Conservation (phyloP, 2,888 invertebrate species). For the Zygogramma bicolorata region DNA sequence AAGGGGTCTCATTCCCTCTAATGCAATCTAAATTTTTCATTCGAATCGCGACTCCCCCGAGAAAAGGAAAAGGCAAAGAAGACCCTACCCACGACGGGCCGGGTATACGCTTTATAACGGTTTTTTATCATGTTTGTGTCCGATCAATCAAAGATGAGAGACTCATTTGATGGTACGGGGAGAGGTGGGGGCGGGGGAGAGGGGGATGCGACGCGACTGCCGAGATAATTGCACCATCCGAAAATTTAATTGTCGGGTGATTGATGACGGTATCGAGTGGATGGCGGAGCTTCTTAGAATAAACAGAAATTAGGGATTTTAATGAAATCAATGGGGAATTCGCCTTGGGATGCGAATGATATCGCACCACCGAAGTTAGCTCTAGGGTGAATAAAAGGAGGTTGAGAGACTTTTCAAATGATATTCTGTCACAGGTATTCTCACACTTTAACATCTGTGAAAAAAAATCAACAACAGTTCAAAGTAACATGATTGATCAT, state of each 20-base stretch:
- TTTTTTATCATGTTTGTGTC: slow-evolving; percentile 47
- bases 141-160: slow-evolving; percentile 46
- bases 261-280: slow-evolving; percentile 31
- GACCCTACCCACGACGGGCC: slow-evolving; percentile 7
- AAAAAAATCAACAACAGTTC: too few relatives aligned
- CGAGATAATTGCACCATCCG: slow-evolving; percentile 36
- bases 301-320: slow-evolving; percentile 12
- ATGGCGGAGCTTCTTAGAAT: not conserved
- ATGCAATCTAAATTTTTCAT: slow-evolving; percentile 70
- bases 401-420: too few relatives aligned
- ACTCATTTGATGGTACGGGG: slow-evolving; percentile 24
- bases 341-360: not conserved
- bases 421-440: too few relatives aligned
- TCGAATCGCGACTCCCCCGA: slow-evolving; percentile 57
- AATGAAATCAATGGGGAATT: not conserved
- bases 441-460: too few relatives aligned
- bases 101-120: slow-evolving; percentile 35
- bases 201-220: slow-evolving; percentile 16
- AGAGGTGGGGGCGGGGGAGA: slow-evolving; percentile 13
- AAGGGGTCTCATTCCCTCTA: slow-evolving; percentile 67
- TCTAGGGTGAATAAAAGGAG: not conserved
- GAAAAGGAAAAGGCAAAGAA: slow-evolving; percentile 50
- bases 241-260: slow-evolving; percentile 42
- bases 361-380: not conserved
- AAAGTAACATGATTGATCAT: too few relatives aligned